phyloP scores from a whole-genome alignment of 2,797 vertebrate species.

The Crypturellus tataupa region DNA sequence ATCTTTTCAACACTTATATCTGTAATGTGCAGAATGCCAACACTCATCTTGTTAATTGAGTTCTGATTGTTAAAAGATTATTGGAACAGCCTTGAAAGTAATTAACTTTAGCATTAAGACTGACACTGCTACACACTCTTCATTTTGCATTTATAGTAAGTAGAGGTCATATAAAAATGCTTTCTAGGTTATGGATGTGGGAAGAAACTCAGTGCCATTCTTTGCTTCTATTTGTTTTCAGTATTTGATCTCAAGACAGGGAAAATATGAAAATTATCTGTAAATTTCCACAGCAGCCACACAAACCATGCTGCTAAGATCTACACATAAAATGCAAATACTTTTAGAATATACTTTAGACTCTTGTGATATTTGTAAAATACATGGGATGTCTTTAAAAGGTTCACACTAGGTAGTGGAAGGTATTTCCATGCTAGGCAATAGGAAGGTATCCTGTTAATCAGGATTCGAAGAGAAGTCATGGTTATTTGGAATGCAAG shows the following conservation, averaged over 20 bases:
- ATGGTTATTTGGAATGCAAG: not conserved
- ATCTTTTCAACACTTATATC: not conserved
- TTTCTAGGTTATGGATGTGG: accelerated
- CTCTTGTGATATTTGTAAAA: not conserved
- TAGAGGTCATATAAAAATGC: not conserved
- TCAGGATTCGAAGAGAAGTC: not conserved
- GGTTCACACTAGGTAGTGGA: not conserved
- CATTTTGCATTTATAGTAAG: not conserved
- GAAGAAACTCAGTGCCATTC: not conserved
- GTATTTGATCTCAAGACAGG: not conserved
- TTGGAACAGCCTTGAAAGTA: not conserved
- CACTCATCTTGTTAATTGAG: not conserved
- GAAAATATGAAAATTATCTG: not conserved
- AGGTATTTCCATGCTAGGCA: not conserved
- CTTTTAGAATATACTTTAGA: not conserved
- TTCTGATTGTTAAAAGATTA: not conserved
- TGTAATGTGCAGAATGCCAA: not conserved
- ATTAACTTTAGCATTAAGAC: not conserved
- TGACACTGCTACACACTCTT: not conserved
- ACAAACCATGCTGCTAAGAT: not conserved
- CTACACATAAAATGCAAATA: not conserved
- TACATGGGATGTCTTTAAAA: not conserved
- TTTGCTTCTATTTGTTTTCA: not conserved
- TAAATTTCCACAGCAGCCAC: not conserved
- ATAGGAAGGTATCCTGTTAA: not conserved